These are phyloP conservation scores for Tenualosa ilisha DNA, from an alignment of 2,797 vertebrate species.

Conservation along the genomic window DNA sequence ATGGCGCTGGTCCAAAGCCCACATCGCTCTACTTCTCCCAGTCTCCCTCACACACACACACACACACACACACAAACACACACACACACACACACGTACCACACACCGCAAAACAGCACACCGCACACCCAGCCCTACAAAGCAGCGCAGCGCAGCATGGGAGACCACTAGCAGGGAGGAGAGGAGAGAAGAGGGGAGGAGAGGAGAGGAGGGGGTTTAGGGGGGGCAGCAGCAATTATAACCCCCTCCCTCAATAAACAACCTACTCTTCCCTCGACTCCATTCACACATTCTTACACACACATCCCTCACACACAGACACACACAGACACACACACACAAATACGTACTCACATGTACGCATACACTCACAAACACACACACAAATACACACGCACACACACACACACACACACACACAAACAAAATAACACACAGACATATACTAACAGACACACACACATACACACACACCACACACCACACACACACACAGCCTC, in stretches of 20 bases:
- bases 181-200: not conserved
- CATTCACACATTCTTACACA: slow-evolving; percentile 26
- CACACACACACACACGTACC: no score
- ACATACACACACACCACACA: no score
- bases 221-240: slow-evolving; percentile 46
- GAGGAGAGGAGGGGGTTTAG: not conserved
- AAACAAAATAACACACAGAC: slow-evolving; percentile 34
- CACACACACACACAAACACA: no score
- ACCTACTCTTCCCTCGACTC: not conserved
- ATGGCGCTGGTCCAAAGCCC: slow-evolving; percentile 71
- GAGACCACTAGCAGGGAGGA: slow-evolving; percentile 34
- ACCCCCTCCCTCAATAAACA: slow-evolving; percentile 25
- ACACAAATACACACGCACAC: not conserved
- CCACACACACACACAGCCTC: not conserved
- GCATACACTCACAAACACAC: not conserved
- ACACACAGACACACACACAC: not conserved
- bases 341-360: not conserved
- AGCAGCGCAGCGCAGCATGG: not conserved
- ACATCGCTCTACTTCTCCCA: slow-evolving; percentile 40
- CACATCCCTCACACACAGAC: not conserved
- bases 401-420: not conserved
- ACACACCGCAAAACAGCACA: not conserved
- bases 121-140: not conserved
- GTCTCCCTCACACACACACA: no score
- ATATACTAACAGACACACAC: slow-evolving; percentile 10